phyloP scores from a whole-genome alignment of 2,797 vertebrate genomes.

The Taenioides sp. region DNA sequence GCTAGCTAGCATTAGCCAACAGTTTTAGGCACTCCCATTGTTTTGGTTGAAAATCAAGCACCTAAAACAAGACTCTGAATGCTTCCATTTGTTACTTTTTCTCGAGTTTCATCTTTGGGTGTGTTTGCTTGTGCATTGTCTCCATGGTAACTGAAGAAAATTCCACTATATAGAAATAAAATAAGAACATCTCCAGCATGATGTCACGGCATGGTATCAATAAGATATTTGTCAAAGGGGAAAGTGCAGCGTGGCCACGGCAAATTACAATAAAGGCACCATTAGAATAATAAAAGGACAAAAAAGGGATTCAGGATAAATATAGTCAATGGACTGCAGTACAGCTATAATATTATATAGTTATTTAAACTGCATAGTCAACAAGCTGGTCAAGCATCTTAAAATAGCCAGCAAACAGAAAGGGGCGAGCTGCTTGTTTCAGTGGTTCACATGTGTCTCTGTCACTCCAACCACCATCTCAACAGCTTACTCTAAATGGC shows the following conservation, averaged over 20 bases:
- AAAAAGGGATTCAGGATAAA: neutral
- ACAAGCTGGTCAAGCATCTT: slow-evolving; percentile 37
- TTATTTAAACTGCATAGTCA: slow-evolving; percentile 13
- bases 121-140: too few relatives aligned
- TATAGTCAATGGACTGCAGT: neutral
- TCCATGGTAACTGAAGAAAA: too few relatives aligned
- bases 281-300: neutral
- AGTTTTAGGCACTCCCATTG: too few relatives aligned
- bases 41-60: too few relatives aligned
- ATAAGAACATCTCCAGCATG: too few relatives aligned
- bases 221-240: neutral
- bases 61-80: too few relatives aligned
- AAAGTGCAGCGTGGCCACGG: neutral
- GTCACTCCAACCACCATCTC: slow-evolving; percentile 59
- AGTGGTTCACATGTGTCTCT: slow-evolving; percentile 59
- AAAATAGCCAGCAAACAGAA: slow-evolving; percentile 62
- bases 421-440: slow-evolving; percentile 25
- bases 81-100: slow-evolving; percentile 5
- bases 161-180: too few relatives aligned
- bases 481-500: slow-evolving; percentile 14
- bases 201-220: too few relatives aligned
- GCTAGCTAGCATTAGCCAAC: too few relatives aligned
- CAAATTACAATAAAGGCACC: too few relatives aligned
- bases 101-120: too few relatives aligned
- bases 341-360: neutral